Conservation (phyloP, 53 echinoderm and acorn worm species). For the Holothuria scabra region DNA sequence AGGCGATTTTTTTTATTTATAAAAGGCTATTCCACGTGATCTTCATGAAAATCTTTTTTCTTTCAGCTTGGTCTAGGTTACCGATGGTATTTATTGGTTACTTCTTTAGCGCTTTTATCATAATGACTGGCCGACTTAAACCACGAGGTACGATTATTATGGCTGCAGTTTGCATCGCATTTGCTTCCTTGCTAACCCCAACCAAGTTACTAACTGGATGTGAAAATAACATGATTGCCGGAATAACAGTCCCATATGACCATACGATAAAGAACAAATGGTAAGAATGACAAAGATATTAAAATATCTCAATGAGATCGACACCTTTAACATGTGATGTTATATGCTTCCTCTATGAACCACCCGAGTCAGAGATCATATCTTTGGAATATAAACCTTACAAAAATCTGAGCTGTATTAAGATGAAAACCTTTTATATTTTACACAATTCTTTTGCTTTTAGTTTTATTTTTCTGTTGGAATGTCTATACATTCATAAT, state of each 20-base stretch:
- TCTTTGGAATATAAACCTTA: too few species aligned
- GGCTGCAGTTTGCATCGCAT: conserved; percentile 16
- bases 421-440: too few species aligned
- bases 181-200: background rate
- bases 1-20: too few species aligned
- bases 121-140: conserved; percentile 25
- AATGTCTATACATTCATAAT: too few species aligned
- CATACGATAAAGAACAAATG: conserved; percentile 7
- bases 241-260: conserved; percentile 17
- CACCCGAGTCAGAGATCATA: too few species aligned
- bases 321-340: too few species aligned
- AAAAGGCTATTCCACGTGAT: too few species aligned
- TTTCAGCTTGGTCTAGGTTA: conserved; percentile 23
- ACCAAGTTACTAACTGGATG: conserved; percentile 1
- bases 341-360: too few species aligned
- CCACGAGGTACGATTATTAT: conserved; percentile 35
- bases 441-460: too few species aligned
- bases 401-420: too few species aligned
- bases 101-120: conserved; percentile 24
- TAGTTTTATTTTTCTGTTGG: too few species aligned
- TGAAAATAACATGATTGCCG: conserved; percentile 16
- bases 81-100: conserved; percentile 15
- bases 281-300: background rate
- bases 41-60: background rate
- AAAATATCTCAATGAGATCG: too few species aligned